Percentiles rank a stretch among this genome's conserved stretches.
These are phyloP conservation scores for Heteromurus nitidus DNA, from an alignment of 2,888 invertebrate genomes.

Conservation along the genomic window DNA sequence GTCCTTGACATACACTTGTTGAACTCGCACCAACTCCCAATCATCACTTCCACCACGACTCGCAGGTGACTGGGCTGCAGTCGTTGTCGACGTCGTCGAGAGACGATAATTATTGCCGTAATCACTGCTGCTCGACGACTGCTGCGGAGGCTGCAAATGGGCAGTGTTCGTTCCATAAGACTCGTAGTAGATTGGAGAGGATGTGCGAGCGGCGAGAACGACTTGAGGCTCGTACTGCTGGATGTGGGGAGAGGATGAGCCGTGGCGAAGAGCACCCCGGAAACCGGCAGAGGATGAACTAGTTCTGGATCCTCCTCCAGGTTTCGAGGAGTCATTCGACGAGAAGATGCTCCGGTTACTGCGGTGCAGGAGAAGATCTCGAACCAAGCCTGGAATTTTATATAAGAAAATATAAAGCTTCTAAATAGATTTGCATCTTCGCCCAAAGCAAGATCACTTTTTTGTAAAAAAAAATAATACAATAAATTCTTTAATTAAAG, in stretches of 20 bases:
- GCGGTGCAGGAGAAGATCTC: conserved; percentile 42
- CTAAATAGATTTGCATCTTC: conserved; percentile 1
- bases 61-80: background rate
- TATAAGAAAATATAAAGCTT: no score
- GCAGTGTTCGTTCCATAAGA: background rate
- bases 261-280: conserved; percentile 35
- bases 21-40: conserved; percentile 70
- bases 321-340: conserved; percentile 5
- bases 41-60: conserved; percentile 40
- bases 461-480: background rate
- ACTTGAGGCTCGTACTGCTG: conserved; percentile 32
- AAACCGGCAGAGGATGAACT: conserved; percentile 23
- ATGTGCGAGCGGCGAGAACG: conserved; percentile 21
- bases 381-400: conserved; percentile 34
- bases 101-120: no score
- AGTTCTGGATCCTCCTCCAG: background rate
- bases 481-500: conserved; percentile 22
- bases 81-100: background rate
- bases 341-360: conserved; percentile 38
- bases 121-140: no score
- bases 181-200: conserved; percentile 34
- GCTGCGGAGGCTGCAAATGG: no score
- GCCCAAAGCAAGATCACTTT: background rate
- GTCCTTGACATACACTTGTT: conserved; percentile 73
- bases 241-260: background rate